Evolutionary conservation across 2,797 vertebrate genomes (phyloP).

Genomic region (Phataginus tricuspis): DNA sequence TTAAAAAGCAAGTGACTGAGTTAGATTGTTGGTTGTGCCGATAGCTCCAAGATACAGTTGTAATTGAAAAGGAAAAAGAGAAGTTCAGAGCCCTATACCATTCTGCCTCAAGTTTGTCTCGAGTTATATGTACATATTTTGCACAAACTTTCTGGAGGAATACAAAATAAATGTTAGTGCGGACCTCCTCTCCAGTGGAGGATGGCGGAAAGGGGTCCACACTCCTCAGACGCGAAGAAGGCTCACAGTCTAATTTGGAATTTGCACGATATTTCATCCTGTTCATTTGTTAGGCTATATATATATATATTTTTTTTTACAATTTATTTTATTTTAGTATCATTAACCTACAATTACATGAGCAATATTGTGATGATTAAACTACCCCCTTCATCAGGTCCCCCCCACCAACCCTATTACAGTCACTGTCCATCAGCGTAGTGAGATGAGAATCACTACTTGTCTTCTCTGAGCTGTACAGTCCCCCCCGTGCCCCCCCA

Average conservation of each 20-base stretch:
- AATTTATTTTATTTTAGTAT: no score
- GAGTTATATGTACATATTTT: conserved; percentile 5
- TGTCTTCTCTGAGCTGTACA: no score
- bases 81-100: background rate
- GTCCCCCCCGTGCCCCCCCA: no score
- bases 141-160: background rate
- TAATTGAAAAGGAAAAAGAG: background rate
- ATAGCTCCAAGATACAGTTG: background rate
- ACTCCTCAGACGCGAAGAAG: background rate
- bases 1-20: background rate
- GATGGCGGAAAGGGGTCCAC: no score
- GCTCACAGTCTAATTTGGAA: background rate
- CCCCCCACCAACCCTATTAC: no score
- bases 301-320: no score
- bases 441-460: no score
- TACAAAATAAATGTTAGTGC: background rate
- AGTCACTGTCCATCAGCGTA: no score
- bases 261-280: background rate
- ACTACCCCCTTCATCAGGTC: no score
- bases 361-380: no score
- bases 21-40: background rate
- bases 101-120: background rate
- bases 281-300: background rate
- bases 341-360: no score
- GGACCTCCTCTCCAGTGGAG: background rate